Evolutionary conservation across 1,140 invertebrate genomes (phyloP).

Genomic region (Asobara japonica): DNA sequence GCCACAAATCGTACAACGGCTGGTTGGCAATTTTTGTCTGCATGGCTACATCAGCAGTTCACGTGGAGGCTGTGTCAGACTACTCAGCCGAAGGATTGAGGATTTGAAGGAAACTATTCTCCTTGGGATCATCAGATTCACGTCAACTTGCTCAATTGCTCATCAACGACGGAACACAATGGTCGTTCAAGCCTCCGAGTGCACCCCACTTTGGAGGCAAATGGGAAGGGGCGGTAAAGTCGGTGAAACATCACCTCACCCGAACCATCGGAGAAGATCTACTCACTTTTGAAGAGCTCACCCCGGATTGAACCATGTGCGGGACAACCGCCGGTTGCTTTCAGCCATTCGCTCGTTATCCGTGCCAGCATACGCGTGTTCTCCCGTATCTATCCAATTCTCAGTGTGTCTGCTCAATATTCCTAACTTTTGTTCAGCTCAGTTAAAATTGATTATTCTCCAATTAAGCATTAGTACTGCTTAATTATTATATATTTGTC

Average conservation of each 20-base stretch:
- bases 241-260: conserved; percentile 31
- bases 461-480: too few relatives aligned
- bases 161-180: neutral
- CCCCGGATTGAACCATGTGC: too few relatives aligned
- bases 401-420: too few relatives aligned
- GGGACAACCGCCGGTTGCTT: too few relatives aligned
- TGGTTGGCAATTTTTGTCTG: conserved; percentile 30
- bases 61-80: conserved; percentile 2
- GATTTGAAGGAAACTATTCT: conserved; percentile 25
- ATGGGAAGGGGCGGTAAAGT: conserved; percentile 22
- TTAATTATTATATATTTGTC: too few relatives aligned
- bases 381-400: too few relatives aligned
- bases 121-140: neutral
- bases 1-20: conserved; percentile 10
- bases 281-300: conserved; percentile 47
- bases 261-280: too few relatives aligned
- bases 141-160: neutral
- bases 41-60: too few relatives aligned
- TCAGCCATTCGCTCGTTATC: too few relatives aligned
- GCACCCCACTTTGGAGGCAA: conserved; percentile 9
- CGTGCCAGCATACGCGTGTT: too few relatives aligned
- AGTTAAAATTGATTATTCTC: too few relatives aligned
- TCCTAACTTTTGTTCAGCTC: too few relatives aligned
- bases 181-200: conserved; percentile 5
- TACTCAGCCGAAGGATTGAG: neutral